A percentile compares a stretch with the other conserved stretches of the same genome.
Evolutionary conservation across 2,113 vertebrate species (phyloP).

Genomic region (Triplophysa siluroides): DNA sequence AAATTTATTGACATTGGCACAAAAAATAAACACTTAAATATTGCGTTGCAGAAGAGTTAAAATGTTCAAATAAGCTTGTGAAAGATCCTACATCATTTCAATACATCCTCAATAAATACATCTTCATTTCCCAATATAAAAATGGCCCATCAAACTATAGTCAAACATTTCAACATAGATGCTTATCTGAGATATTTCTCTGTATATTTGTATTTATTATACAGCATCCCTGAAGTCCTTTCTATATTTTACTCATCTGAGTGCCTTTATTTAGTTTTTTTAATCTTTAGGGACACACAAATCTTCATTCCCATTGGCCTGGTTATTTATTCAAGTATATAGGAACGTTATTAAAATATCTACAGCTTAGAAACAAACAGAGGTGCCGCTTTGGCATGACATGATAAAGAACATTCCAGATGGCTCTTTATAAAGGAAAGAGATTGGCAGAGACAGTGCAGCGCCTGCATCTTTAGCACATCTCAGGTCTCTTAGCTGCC

Average conservation of each 20-base stretch:
- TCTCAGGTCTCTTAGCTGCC: constrained; percentile 65
- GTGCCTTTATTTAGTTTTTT: background rate
- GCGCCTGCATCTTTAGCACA: constrained; percentile 59
- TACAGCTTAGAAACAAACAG: background rate
- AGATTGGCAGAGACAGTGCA: constrained; percentile 7
- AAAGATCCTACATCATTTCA: constrained; percentile 5
- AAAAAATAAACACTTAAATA: constrained; percentile 23
- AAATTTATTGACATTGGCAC: constrained; percentile 30
- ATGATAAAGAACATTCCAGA: constrained; percentile 9
- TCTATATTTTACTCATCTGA: background rate
- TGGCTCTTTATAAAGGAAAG: background rate
- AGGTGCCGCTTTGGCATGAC: background rate
- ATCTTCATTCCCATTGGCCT: background rate
- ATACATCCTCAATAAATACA: constrained; percentile 17
- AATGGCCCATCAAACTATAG: constrained; percentile 11
- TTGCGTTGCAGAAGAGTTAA: constrained; percentile 22
- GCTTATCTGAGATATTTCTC: constrained; percentile 11
- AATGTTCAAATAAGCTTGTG: background rate
- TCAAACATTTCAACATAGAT: constrained; percentile 1
- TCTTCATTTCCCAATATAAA: constrained; percentile 43
- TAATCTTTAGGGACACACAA: background rate
- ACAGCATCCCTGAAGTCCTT: background rate
- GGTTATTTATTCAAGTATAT: constrained; percentile 26
- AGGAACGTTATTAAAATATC: background rate
- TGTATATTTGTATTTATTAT: background rate